Conservation (phyloP, 2,113 vertebrate species). For the Plecotus auritus region DNA sequence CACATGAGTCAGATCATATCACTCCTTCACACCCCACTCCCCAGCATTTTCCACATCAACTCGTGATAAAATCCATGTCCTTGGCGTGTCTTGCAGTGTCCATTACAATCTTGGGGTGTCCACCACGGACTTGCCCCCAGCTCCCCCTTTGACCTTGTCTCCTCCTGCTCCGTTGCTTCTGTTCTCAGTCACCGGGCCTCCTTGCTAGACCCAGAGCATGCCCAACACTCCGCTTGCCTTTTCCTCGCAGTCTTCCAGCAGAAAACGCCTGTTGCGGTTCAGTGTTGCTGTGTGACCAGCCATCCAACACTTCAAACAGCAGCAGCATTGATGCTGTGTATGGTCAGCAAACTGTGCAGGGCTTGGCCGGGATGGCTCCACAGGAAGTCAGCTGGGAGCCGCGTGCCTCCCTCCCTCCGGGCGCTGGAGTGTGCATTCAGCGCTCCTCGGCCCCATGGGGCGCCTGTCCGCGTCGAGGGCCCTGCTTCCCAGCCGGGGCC, state of each 20-base stretch:
- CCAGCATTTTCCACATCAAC: background rate
- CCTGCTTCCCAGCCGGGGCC: background rate
- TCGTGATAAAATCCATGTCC: background rate
- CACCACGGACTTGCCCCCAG: background rate
- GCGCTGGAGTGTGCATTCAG: too few relatives aligned
- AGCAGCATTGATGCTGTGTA: background rate
- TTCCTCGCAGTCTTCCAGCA: too few relatives aligned
- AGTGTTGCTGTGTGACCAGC: background rate
- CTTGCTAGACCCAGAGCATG: too few relatives aligned
- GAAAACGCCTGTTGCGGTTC: background rate
- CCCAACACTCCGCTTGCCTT: background rate
- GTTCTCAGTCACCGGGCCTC: background rate
- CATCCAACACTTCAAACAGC: background rate
- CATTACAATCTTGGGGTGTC: background rate
- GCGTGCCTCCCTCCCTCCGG: too few relatives aligned
- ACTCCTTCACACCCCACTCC: background rate
- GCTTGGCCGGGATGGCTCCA: background rate
- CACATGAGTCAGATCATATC: background rate
- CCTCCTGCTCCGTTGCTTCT: background rate
- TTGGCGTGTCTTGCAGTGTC: background rate
- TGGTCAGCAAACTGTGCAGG: background rate
- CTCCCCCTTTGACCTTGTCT: background rate
- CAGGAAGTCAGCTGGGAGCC: background rate
- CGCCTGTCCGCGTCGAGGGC: rapidly evolving
- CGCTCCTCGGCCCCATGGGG: background rate